A percentile compares a stretch with the other conserved stretches of the same genome.
phyloP scores from a whole-genome alignment of 2,888 invertebrate species.

The Leistus spinibarbis region DNA sequence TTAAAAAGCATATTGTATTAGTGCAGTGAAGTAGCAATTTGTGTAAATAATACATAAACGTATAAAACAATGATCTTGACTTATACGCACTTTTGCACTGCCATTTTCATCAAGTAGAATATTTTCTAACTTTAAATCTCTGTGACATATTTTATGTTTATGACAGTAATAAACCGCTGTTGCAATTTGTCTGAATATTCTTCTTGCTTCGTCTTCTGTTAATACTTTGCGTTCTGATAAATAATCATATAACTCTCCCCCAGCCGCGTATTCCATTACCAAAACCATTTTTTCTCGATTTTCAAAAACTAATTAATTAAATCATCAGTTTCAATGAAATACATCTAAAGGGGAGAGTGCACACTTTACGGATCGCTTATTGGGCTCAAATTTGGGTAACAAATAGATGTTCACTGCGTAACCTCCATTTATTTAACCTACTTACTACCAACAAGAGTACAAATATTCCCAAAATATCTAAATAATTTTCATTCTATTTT shows the following conservation, averaged over 20 bases:
- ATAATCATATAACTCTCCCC: constrained; percentile 98
- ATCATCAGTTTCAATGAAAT: constrained; percentile 17
- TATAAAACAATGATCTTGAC: background rate
- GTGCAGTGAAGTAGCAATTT: background rate
- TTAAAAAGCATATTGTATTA: background rate
- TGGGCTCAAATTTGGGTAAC: background rate
- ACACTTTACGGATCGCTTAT: background rate
- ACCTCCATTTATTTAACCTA: too few relatives aligned
- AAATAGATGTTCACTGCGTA: too few relatives aligned
- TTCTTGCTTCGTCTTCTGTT: constrained; percentile 88
- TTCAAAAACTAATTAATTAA: constrained; percentile 85
- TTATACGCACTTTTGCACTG: constrained; percentile 81
- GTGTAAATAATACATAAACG: background rate
- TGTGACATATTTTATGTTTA: constrained; percentile 96
- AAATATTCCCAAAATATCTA: too few relatives aligned
- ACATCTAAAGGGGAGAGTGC: background rate
- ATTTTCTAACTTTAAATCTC: constrained; percentile 95
- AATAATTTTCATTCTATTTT: too few relatives aligned
- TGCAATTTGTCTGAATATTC: constrained; percentile 95
- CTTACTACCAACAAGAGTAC: too few relatives aligned
- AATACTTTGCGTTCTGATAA: constrained; percentile 90
- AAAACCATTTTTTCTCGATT: constrained; percentile 99
- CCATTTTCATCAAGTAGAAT: constrained; percentile 91
- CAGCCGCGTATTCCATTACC: constrained; percentile 99
- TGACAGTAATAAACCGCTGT: constrained; percentile 98